Conservation (phyloP, 2,113 vertebrate genomes). For the Prionailurus bengalensis region DNA sequence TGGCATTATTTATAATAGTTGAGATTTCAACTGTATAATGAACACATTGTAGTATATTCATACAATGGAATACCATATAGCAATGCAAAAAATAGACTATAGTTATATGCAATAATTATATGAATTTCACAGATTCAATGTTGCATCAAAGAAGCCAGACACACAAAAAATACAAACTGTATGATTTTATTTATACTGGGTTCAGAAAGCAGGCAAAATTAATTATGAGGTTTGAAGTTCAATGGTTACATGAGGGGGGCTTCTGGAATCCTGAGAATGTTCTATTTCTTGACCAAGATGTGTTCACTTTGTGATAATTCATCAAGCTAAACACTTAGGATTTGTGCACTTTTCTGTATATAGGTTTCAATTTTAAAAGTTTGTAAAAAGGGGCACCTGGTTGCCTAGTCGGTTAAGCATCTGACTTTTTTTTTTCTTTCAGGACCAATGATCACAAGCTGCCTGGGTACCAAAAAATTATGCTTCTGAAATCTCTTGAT, state of each 20-base stretch:
- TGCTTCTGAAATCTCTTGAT: too few relatives aligned
- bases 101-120: background rate
- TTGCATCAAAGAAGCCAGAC: background rate
- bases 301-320: background rate
- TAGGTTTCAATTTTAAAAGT: background rate
- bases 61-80: background rate
- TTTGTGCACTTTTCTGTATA: background rate
- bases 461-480: too few relatives aligned
- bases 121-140: background rate
- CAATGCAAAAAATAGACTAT: background rate
- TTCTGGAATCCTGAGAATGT: background rate
- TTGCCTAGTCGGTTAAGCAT: too few relatives aligned
- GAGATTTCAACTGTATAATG: background rate
- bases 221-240: background rate
- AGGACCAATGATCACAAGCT: too few relatives aligned
- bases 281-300: background rate
- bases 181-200: background rate
- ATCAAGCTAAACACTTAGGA: background rate
- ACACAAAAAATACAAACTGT: background rate
- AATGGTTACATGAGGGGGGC: background rate
- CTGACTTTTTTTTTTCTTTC: too few relatives aligned
- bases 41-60: background rate
- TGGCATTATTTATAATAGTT: background rate
- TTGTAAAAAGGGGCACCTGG: background rate
- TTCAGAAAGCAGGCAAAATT: background rate